A percentile compares a stretch with the other conserved stretches of the same genome.
Evolutionary conservation across 2,888 invertebrate species (phyloP).

Genomic region (Balanococcus diminutus): DNA sequence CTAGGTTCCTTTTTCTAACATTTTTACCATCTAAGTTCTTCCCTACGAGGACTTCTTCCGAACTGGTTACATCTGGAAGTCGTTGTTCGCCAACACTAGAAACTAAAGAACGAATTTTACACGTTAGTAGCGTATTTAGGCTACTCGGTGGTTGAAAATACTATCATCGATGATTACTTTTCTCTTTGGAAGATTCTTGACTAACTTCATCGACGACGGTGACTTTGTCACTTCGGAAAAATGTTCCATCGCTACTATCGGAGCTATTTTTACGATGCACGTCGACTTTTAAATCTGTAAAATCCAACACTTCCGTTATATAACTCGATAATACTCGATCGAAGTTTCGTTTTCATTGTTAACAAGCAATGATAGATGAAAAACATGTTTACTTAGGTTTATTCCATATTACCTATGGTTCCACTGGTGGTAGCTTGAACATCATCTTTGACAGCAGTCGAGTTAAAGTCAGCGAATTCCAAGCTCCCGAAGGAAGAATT

Average conservation of each 20-base stretch:
- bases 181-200: constrained; percentile 44
- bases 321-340: background rate
- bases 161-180: background rate
- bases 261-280: constrained; percentile 91
- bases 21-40: background rate
- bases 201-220: constrained; percentile 59
- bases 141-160: background rate
- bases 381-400: background rate
- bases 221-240: constrained; percentile 47
- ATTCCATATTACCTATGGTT: constrained; percentile 27
- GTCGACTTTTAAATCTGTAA: constrained; percentile 85
- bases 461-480: constrained; percentile 51
- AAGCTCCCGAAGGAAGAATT: constrained; percentile 26
- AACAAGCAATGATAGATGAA: background rate
- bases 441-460: constrained; percentile 45
- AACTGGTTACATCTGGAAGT: constrained; percentile 32
- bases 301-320: constrained; percentile 40
- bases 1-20: constrained; percentile 28
- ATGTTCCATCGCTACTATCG: constrained; percentile 80
- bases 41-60: constrained; percentile 44
- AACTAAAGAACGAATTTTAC: background rate
- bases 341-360: background rate
- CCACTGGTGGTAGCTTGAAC: constrained; percentile 36
- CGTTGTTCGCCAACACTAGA: constrained; percentile 1
- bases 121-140: too few relatives aligned